Base-by-base conservation (phyloP, 2,888 invertebrate species). In the Drosophila anomalipes region DNA sequence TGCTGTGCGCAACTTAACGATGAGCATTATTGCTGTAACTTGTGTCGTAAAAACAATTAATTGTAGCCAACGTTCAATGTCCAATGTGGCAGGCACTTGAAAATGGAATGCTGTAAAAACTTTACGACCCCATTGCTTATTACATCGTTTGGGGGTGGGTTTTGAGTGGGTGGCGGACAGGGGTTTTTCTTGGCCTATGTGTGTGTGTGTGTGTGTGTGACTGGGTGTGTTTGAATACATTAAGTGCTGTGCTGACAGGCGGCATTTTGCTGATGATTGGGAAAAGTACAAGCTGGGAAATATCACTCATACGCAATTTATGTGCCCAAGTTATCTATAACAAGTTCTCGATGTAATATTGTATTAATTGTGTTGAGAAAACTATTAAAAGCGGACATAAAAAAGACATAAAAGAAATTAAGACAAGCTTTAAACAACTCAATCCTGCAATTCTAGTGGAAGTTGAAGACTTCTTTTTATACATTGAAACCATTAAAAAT, bases 31-130 rank as follows among this genome's bases (percentile, higher is more conserved):
- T 53, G 70, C 67, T 78, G 76, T 73, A 72, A 77, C 73, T 70
- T 62, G 75, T 67, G 63, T 70, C 88, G 68, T 89, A 69, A 89
- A 75, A 64, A 59, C 62, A 78, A 87, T 84, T 89, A 84, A 84
- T 84, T 82, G 73, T 76, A 72, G 58, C 68, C 33, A 49, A 62
- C 54, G 32, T 30, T 57, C 76, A 66, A 53, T 64, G 51, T 41
- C 32, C 65, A 78, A 64, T 49, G 32, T 49, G 37, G 26, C 52
- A 56, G 52, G 19, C 89, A 84, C 90, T 87, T 77, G 74, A 72
- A 41, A n/a, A 67, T 64, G 68, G 56, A 73, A 61, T 70, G 90
- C 67, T 62, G 79, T 84, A 70, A 87, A 84, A 70, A 70, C 49
- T 71, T 84, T 81, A 77, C 49, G 66, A 67, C 51, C 66, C 77